Evolutionary conservation across 2,797 vertebrate genomes (phyloP).

Genomic region (Trematomus bernacchii): DNA sequence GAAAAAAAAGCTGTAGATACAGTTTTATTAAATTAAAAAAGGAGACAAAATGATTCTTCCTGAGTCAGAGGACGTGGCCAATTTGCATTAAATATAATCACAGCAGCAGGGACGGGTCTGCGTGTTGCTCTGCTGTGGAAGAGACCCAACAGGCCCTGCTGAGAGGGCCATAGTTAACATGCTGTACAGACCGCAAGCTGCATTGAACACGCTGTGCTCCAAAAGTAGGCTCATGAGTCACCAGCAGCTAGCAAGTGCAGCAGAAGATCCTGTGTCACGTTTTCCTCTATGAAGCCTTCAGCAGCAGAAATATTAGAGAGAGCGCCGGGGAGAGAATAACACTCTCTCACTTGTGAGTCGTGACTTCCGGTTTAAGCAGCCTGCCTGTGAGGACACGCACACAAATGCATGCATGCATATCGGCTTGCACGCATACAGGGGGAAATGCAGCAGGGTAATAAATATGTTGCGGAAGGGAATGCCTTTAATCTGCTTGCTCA

Average conservation of each 20-base stretch:
- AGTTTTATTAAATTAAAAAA: not conserved
- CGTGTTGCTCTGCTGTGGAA: constrained; percentile 36
- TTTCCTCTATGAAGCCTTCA: constrained; percentile 67
- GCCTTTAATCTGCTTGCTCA: constrained; percentile 52
- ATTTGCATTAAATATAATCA: constrained; percentile 3
- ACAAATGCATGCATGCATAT: constrained; percentile 46
- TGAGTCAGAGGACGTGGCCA: not conserved
- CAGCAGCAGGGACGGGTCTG: constrained; percentile 27
- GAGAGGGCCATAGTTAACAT: constrained; percentile 65
- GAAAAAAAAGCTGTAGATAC: not conserved
- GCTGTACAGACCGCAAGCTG: constrained; percentile 63
- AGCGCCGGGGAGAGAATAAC: constrained; percentile 33
- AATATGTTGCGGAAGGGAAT: constrained; percentile 36
- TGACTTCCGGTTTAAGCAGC: constrained; percentile 78
- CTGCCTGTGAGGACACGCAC: constrained; percentile 42
- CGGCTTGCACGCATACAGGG: constrained; percentile 17
- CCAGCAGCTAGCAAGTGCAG: constrained; percentile 60
- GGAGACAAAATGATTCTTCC: not conserved
- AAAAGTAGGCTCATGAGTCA: constrained; percentile 78
- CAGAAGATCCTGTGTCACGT: constrained; percentile 77
- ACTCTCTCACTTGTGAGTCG: constrained; percentile 69
- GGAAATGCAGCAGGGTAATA: constrained; percentile 27
- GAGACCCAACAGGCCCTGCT: constrained; percentile 43
- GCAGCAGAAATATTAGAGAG: constrained; percentile 45
- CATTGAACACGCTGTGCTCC: constrained; percentile 70